A percentile compares a stretch with the other conserved stretches of the same genome.
Conservation (phyloP, 2,113 vertebrate species). For the Leucopsar rothschildi region DNA sequence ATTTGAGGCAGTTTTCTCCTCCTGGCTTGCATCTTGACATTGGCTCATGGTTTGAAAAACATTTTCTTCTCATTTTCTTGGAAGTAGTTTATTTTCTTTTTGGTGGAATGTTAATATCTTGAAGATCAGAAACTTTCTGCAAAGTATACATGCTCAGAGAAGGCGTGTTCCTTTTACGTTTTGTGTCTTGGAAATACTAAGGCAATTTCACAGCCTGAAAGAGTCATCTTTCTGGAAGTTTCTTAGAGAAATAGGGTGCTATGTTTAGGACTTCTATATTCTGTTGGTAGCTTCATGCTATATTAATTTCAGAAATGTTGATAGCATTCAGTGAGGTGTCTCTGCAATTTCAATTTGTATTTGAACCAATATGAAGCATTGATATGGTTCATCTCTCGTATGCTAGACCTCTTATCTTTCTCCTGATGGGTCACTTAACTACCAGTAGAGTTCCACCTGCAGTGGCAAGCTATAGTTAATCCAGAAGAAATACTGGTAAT, state of each 20-base stretch:
- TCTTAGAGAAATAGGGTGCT: not conserved
- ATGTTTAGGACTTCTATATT: not conserved
- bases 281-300: not conserved
- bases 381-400: not conserved
- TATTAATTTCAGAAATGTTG: not conserved
- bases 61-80: not conserved
- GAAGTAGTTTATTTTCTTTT: not conserved
- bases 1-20: not conserved
- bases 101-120: not conserved
- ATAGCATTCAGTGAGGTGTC: not conserved
- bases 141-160: not conserved
- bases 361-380: not conserved
- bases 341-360: not conserved
- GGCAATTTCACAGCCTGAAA: not conserved
- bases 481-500: not conserved
- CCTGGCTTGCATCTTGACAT: not conserved
- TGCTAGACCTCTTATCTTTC: not conserved
- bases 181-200: not conserved
- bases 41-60: accelerated
- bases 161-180: not conserved
- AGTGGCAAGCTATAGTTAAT: not conserved
- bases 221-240: not conserved
- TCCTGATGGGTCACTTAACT: not conserved
- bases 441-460: not conserved
- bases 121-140: not conserved